A percentile compares a stretch with the other conserved stretches of the same genome.
These are phyloP conservation scores for Notospermus geniculatus DNA, from an alignment of 1,140 invertebrate genomes.

Conservation along the genomic window DNA sequence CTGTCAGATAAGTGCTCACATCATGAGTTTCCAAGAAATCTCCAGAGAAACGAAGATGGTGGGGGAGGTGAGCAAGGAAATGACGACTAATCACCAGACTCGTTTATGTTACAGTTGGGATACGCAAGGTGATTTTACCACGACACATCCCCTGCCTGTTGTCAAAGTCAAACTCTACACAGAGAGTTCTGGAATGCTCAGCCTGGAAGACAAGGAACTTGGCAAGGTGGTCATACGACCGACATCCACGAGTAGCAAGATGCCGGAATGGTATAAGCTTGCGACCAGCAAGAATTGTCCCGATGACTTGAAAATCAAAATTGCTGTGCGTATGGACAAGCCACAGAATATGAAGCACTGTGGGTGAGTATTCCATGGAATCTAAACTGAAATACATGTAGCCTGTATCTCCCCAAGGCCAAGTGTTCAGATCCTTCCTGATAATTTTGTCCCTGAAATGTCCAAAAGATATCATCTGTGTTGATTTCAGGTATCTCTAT, in stretches of 20 bases:
- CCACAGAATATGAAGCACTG: slow-evolving; percentile 99
- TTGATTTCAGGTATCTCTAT: slow-evolving; percentile 74
- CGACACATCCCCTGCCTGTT: slow-evolving; percentile 91
- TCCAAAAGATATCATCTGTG: no score
- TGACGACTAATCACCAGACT: no score
- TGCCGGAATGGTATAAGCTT: slow-evolving; percentile 97
- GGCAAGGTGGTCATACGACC: slow-evolving; percentile 85
- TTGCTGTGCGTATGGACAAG: slow-evolving; percentile 97
- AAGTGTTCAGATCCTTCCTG: no score
- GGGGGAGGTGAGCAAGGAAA: background rate
- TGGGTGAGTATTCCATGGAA: slow-evolving; percentile 72
- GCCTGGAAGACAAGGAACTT: slow-evolving; percentile 97
- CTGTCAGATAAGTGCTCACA: no score
- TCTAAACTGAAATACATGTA: no score
- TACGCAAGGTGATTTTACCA: slow-evolving; percentile 94
- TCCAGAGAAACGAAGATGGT: background rate
- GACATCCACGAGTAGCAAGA: slow-evolving; percentile 86
- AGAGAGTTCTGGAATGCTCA: slow-evolving; percentile 94
- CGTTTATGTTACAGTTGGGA: slow-evolving; percentile 59
- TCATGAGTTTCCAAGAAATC: no score
- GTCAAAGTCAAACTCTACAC: slow-evolving; percentile 96
- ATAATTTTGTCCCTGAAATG: no score
- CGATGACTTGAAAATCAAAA: slow-evolving; percentile 95
- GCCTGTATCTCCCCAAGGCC: no score
- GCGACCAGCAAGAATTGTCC: slow-evolving; percentile 88